Evolutionary conservation across 1,140 invertebrate species (phyloP).

Genomic region (Diuraphis noxia): DNA sequence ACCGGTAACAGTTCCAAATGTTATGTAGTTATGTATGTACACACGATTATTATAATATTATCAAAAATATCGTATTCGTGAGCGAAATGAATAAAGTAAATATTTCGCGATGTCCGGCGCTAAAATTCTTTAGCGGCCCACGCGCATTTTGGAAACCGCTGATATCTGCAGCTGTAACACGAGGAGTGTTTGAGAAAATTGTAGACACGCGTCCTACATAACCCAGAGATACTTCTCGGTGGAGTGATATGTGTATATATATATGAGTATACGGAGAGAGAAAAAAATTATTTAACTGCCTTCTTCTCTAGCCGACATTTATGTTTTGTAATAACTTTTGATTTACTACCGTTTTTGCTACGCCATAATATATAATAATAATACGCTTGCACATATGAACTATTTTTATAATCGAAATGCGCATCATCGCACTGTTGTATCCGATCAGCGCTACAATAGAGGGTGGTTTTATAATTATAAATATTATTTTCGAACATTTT

Average conservation of each 20-base stretch:
- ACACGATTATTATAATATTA: not conserved
- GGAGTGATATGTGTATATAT: not conserved
- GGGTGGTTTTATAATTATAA: conserved; percentile 21
- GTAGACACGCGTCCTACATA: conserved; percentile 1
- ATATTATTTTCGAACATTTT: not conserved
- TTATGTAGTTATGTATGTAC: not conserved
- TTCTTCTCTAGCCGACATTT: conserved; percentile 24
- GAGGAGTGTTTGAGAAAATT: not conserved
- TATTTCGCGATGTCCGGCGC: not conserved
- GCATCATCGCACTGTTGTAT: not conserved
- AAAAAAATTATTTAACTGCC: conserved; percentile 10
- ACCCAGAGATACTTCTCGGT: not conserved
- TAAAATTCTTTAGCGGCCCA: conserved; percentile 24
- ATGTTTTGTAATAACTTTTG: conserved; percentile 42
- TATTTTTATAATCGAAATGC: conserved; percentile 28
- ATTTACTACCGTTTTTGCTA: conserved; percentile 37
- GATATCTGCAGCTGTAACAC: not conserved
- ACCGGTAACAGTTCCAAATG: not conserved
- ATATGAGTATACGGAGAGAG: not conserved
- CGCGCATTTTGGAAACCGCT: not conserved
- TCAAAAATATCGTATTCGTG: not conserved
- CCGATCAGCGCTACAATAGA: not conserved
- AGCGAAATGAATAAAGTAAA: not conserved
- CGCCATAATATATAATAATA: conserved; percentile 17
- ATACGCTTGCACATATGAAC: not conserved